Evolutionary conservation across 1,140 invertebrate species (phyloP).

Genomic region (Temnothorax curvispinosus): DNA sequence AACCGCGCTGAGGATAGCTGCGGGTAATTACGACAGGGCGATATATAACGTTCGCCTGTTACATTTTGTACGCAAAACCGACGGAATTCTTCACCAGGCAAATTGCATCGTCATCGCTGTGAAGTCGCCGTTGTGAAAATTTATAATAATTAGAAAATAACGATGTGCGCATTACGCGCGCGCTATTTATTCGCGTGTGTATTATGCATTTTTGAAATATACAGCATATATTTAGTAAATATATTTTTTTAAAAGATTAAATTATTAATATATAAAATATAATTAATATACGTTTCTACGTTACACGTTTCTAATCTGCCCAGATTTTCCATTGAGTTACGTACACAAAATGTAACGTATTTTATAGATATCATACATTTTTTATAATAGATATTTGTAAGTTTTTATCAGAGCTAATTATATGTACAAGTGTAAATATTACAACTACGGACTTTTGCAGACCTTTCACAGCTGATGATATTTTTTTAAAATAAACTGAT

Average conservation of each 20-base stretch:
- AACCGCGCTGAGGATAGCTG: constrained; percentile 51
- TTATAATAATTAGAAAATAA: neutral
- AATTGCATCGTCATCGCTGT: constrained; percentile 38
- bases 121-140: constrained; percentile 14
- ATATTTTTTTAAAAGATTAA: neutral
- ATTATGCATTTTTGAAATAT: neutral
- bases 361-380: too few species aligned
- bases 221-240: neutral
- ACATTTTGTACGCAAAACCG: constrained; percentile 49
- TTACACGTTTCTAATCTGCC: neutral
- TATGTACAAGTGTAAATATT: too few species aligned
- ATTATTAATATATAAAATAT: neutral
- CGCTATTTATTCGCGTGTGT: neutral
- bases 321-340: neutral
- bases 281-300: neutral
- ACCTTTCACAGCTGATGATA: too few species aligned
- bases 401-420: too few species aligned
- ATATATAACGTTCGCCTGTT: constrained; percentile 55
- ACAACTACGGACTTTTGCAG: too few species aligned
- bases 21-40: constrained; percentile 63
- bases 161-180: neutral
- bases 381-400: too few species aligned
- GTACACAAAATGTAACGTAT: neutral
- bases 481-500: too few species aligned
- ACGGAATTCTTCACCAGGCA: constrained; percentile 50